Conservation (phyloP, 2,113 vertebrate species). For the Tupaia tana region DNA sequence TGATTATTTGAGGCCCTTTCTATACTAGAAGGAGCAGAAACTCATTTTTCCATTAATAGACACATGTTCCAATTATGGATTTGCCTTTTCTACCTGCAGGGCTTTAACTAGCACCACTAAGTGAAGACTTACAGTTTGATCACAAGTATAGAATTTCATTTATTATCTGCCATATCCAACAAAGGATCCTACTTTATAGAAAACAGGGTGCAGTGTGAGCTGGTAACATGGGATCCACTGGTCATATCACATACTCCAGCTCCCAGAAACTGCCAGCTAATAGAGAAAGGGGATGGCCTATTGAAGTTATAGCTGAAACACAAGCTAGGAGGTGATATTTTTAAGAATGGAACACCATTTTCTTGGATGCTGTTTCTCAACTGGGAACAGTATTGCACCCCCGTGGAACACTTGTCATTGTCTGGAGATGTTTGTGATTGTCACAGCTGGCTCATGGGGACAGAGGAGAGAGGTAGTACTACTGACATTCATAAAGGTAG, state of each 20-base stretch:
- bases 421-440: not conserved
- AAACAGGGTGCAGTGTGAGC: not conserved
- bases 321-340: not conserved
- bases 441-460: not conserved
- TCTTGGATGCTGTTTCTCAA: slow-evolving; percentile 24
- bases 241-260: not conserved
- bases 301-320: not conserved
- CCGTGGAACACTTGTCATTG: not conserved
- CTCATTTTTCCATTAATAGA: slow-evolving; percentile 17
- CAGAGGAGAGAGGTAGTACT: not conserved
- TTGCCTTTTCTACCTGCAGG: not conserved
- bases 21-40: slow-evolving; percentile 27
- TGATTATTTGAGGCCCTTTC: slow-evolving; percentile 36
- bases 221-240: not conserved
- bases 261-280: not conserved
- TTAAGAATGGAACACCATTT: not conserved
- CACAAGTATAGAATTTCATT: not conserved
- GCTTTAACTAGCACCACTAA: slow-evolving; percentile 18
- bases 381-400: not conserved
- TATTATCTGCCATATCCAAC: not conserved
- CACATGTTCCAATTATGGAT: not conserved
- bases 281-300: not conserved
- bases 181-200: slow-evolving; percentile 4
- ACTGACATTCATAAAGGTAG: not conserved
- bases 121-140: not conserved